These are phyloP conservation scores for Callocephalon fimbriatum DNA, from an alignment of 2,113 vertebrate species.

Conservation along the genomic window DNA sequence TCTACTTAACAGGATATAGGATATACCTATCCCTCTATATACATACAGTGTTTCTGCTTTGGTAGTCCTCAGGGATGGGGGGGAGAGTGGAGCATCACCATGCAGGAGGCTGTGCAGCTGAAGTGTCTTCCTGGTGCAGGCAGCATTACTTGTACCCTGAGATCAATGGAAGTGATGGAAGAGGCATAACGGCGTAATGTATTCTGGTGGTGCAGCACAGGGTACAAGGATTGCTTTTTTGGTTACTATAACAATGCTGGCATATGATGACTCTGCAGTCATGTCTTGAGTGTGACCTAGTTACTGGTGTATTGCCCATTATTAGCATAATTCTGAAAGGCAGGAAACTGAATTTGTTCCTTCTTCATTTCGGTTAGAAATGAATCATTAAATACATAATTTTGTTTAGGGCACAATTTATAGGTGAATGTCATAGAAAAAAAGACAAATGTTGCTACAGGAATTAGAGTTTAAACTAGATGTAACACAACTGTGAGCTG, in stretches of 20 bases:
- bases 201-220: not conserved
- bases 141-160: fast-evolving
- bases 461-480: not conserved
- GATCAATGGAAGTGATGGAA: not conserved
- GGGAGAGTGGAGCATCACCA: not conserved
- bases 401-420: not conserved
- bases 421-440: not conserved
- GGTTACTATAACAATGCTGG: not conserved
- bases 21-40: fast-evolving
- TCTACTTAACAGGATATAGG: not conserved
- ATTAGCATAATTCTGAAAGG: not conserved
- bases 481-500: not conserved
- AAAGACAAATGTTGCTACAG: not conserved
- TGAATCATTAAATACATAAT: not conserved
- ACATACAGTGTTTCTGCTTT: not conserved
- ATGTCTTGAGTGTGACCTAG: fast-evolving
- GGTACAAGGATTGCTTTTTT: not conserved
- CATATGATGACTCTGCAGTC: not conserved
- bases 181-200: fast-evolving
- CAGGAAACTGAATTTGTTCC: not conserved
- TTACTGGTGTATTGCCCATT: not conserved
- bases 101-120: not conserved
- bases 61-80: not conserved
- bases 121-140: not conserved
- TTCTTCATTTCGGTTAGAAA: not conserved